Evolutionary conservation across 2,888 invertebrate genomes (phyloP).

Genomic region (Drosophila hamatofila): DNA sequence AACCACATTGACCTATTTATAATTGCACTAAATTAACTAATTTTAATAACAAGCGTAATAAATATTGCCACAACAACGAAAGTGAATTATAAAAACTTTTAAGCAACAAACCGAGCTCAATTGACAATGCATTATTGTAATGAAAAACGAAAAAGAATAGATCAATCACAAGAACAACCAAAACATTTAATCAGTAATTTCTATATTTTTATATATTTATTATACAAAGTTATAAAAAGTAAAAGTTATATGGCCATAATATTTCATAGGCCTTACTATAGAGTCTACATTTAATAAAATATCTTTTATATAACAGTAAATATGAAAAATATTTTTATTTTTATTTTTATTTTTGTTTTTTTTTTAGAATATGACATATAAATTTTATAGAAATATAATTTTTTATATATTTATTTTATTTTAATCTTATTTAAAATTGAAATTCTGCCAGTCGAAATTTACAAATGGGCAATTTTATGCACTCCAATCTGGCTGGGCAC

Average conservation of each 20-base stretch:
- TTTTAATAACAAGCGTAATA: too few relatives aligned
- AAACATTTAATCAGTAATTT: too few relatives aligned
- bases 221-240: background rate
- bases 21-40: too few relatives aligned
- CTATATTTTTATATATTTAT: too few relatives aligned
- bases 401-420: background rate
- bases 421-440: background rate
- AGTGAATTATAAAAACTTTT: too few relatives aligned
- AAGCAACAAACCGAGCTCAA: too few relatives aligned
- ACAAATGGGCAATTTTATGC: conserved; percentile 75
- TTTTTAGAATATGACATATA: background rate
- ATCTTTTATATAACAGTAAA: background rate
- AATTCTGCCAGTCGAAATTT: conserved; percentile 8
- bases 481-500: conserved; percentile 71
- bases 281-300: background rate
- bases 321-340: background rate
- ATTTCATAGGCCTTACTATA: background rate
- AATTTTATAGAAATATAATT: background rate
- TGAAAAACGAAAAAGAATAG: too few relatives aligned
- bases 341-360: background rate
- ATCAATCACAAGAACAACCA: too few relatives aligned
- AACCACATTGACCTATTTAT: too few relatives aligned
- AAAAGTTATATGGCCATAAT: conserved; percentile 1
- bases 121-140: too few relatives aligned
- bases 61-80: too few relatives aligned